Percentiles rank a stretch among this genome's conserved stretches.
phyloP scores from a whole-genome alignment of 2,888 invertebrate genomes.

The Myopa testacea region DNA sequence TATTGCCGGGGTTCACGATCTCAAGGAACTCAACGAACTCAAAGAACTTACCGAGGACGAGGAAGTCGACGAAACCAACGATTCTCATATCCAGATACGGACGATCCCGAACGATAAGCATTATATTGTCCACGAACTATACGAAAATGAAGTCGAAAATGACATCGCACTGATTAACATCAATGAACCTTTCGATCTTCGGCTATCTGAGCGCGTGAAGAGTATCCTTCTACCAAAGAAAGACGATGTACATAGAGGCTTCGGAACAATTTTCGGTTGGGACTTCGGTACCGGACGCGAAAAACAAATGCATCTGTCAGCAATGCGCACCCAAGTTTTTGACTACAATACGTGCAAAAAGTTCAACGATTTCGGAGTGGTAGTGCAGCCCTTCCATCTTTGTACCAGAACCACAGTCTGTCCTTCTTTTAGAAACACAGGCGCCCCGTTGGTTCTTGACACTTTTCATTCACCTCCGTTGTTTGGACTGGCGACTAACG shows the following conservation, averaged over 20 bases:
- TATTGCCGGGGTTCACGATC: conserved; percentile 66
- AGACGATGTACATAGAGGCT: not conserved
- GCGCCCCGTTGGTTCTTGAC: too few relatives aligned
- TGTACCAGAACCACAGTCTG: too few relatives aligned
- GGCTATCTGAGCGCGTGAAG: not conserved
- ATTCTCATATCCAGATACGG: not conserved
- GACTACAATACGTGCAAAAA: not conserved
- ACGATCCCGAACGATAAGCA: not conserved
- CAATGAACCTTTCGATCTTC: conserved; percentile 54
- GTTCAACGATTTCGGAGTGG: not conserved
- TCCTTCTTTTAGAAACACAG: too few relatives aligned
- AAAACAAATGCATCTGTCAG: not conserved
- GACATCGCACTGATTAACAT: conserved; percentile 71
- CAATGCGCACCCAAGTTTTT: not conserved
- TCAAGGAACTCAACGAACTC: conserved; percentile 41
- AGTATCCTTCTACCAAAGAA: not conserved
- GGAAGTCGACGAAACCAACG: not conserved
- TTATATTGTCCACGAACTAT: conserved; percentile 57
- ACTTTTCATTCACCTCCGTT: too few relatives aligned
- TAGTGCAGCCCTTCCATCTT: too few relatives aligned
- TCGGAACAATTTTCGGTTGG: not conserved
- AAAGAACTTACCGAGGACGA: too few relatives aligned
- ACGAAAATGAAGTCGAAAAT: conserved; percentile 63
- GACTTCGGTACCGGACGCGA: not conserved
- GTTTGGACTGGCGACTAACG: too few relatives aligned